A percentile compares a stretch with the other conserved stretches of the same genome.
Conservation (phyloP, 2,888 invertebrate species). For the Calameuta idolon region DNA sequence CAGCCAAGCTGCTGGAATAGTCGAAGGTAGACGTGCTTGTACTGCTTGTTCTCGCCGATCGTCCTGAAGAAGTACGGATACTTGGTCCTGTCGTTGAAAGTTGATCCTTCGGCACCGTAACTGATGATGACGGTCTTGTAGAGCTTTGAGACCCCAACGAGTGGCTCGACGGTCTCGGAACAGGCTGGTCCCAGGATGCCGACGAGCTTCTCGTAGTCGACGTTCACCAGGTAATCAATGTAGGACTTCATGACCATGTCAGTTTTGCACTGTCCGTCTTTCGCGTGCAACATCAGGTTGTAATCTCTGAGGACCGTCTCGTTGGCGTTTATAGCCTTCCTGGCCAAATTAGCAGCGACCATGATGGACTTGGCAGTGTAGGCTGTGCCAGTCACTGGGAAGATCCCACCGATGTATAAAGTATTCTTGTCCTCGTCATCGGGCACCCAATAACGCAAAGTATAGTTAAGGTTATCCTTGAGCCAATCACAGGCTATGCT, state of each 20-base stretch:
- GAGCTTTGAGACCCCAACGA: slow-evolving; percentile 81
- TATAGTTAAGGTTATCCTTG: slow-evolving; percentile 61
- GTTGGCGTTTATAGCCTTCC: slow-evolving; percentile 74
- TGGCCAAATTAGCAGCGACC: slow-evolving; percentile 75
- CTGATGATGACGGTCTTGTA: slow-evolving; percentile 80
- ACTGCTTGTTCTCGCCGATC: slow-evolving; percentile 81
- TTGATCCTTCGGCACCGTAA: slow-evolving; percentile 83
- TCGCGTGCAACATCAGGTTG: slow-evolving; percentile 70
- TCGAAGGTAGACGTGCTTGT: slow-evolving; percentile 75
- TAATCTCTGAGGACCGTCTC: slow-evolving; percentile 72
- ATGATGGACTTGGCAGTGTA: slow-evolving; percentile 74
- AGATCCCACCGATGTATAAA: slow-evolving; percentile 77
- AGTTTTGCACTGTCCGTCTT: slow-evolving; percentile 78
- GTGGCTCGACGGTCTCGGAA: slow-evolving; percentile 83
- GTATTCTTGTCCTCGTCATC: slow-evolving; percentile 59
- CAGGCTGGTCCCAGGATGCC: slow-evolving; percentile 85
- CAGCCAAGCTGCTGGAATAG: slow-evolving; percentile 75
- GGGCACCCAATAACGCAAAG: slow-evolving; percentile 69
- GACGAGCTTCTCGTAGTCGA: slow-evolving; percentile 71
- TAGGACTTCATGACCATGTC: slow-evolving; percentile 82
- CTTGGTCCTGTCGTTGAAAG: slow-evolving; percentile 75
- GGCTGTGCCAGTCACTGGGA: slow-evolving; percentile 74
- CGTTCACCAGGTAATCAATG: slow-evolving; percentile 75
- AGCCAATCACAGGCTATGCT: slow-evolving; percentile 79
- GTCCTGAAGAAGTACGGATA: slow-evolving; percentile 86